Conservation (phyloP, 2,797 vertebrate species). For the Paramormyrops hopkinsi region DNA sequence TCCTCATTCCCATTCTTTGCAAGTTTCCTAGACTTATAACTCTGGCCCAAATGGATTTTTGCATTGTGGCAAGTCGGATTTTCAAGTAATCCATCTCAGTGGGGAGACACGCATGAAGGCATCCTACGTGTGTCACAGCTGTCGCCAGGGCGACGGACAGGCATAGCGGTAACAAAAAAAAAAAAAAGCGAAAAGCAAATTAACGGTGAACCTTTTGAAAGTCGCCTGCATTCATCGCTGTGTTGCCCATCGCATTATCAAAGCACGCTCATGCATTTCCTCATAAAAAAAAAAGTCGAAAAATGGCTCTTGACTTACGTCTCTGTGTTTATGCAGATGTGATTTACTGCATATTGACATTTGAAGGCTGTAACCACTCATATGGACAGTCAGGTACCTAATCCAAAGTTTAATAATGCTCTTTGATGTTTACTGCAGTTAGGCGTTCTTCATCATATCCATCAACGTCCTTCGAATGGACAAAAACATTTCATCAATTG, state of each 20-base stretch:
- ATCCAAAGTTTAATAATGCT: constrained; percentile 20
- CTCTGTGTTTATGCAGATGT: constrained; percentile 3
- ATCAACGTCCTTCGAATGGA: neutral
- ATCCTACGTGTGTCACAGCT: constrained; percentile 30
- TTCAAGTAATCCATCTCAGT: constrained; percentile 47
- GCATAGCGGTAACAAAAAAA: neutral
- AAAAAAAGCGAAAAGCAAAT: neutral
- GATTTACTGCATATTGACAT: constrained; percentile 17
- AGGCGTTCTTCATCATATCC: neutral
- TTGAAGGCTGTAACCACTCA: neutral
- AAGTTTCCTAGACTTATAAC: constrained; percentile 34
- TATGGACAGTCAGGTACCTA: neutral
- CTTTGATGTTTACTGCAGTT: constrained; percentile 15
- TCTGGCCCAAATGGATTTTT: constrained; percentile 39
- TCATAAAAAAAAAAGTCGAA: constrained; percentile 16
- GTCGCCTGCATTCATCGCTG: constrained; percentile 4
- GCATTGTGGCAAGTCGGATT: constrained; percentile 40
- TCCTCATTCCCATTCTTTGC: constrained; percentile 9
- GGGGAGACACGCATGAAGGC: constrained; percentile 11
- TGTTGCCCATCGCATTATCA: neutral
- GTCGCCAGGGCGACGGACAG: constrained; percentile 1
- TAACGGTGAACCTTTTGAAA: neutral
- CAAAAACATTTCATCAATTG: neutral
- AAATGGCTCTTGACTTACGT: constrained; percentile 20
- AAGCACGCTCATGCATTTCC: neutral